Percentiles rank a stretch among this genome's conserved stretches.
These are phyloP conservation scores for Eurypyga helias DNA, from an alignment of 2,113 vertebrate genomes.

Conservation along the genomic window DNA sequence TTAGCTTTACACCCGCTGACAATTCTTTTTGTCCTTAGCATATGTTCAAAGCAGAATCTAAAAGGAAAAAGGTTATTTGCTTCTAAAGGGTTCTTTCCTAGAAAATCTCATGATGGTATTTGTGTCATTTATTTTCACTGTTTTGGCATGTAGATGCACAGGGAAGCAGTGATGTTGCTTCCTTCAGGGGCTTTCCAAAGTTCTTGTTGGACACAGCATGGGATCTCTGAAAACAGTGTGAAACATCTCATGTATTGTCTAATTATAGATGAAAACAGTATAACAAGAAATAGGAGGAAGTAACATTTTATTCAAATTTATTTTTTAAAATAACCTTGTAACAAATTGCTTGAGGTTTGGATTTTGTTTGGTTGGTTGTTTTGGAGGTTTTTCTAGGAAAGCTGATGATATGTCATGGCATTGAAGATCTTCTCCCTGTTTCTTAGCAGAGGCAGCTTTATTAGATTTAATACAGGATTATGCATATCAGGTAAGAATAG, in stretches of 20 bases:
- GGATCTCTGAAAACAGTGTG: background rate
- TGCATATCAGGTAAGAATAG: background rate
- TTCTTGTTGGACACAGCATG: background rate
- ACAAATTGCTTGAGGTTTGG: background rate
- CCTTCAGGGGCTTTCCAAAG: background rate
- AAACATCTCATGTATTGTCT: background rate
- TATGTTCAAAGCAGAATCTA: background rate
- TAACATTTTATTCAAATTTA: background rate
- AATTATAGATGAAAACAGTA: background rate
- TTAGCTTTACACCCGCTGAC: background rate
- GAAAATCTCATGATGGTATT: background rate
- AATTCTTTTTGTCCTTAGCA: background rate
- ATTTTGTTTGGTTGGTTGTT: fast-evolving
- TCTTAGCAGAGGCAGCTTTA: background rate
- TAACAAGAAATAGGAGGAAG: background rate
- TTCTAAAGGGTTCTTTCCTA: background rate
- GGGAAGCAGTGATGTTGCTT: background rate
- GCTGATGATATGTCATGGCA: background rate
- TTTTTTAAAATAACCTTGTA: background rate
- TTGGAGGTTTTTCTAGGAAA: background rate
- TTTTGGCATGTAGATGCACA: background rate
- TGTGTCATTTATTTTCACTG: background rate
- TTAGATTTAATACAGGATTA: background rate
- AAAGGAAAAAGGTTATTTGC: background rate
- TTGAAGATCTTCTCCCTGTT: background rate